These are phyloP conservation scores for Julus scandinavius DNA, from an alignment of 2,888 invertebrate genomes.

Conservation along the genomic window DNA sequence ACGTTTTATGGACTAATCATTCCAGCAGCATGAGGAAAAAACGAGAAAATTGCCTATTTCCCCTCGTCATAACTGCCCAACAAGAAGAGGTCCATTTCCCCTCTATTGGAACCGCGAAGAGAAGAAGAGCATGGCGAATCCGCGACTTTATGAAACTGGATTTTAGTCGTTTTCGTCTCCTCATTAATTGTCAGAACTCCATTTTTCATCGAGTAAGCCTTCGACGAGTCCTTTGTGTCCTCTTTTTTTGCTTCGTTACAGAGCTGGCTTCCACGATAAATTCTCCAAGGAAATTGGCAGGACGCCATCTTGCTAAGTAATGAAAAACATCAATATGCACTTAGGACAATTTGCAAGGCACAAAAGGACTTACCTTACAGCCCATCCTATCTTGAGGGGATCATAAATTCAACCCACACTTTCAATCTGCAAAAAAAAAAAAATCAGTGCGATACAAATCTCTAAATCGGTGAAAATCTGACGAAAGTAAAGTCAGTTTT, in stretches of 20 bases:
- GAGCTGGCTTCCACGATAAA: background rate
- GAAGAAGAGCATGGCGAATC: background rate
- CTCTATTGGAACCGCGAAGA: background rate
- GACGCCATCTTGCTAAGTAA: constrained; percentile 29
- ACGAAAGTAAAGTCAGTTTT: no score
- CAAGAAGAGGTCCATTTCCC: background rate
- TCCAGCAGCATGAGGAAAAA: no score
- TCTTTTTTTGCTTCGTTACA: background rate
- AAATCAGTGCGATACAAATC: no score
- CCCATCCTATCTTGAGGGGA: background rate
- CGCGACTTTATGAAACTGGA: background rate
- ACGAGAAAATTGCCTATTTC: no score
- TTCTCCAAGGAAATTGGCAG: background rate
- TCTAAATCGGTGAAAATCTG: no score
- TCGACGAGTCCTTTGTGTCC: background rate
- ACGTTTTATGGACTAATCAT: no score
- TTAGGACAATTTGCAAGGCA: background rate
- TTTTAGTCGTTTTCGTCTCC: constrained; percentile 7
- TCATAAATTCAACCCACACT: background rate
- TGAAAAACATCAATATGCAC: constrained; percentile 8
- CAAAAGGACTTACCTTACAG: background rate
- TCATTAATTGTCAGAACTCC: constrained; percentile 6
- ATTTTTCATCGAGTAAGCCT: background rate
- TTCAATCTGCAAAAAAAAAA: no score
- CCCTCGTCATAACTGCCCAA: background rate